Evolutionary conservation across 2,113 vertebrate genomes (phyloP), one percentile per base, ranked within the genome.

Genomic region (Budorcas taxicolor): DNA sequence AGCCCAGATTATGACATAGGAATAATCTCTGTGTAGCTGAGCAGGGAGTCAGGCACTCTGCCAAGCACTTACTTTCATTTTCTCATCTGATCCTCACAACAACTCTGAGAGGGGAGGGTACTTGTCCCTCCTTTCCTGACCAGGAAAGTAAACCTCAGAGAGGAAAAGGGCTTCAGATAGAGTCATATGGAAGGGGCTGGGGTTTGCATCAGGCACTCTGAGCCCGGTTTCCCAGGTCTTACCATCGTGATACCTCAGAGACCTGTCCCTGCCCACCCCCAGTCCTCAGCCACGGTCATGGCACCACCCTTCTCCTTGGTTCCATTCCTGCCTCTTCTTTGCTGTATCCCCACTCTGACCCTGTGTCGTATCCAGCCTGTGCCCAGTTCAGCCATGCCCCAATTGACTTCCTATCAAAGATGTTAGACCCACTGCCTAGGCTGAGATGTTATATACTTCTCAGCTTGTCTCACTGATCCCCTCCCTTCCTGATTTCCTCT

Each of bases 351-450:
- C 43, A 19, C 17, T 27, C 43, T 5, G 16, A 29, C 31, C 33
- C 9, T 36, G 17, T 13, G 21, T 33, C 31, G 5, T 31, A 27
- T 6, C 9, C 19, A 40, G 25, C 9, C 40, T 4, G 31, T 12
- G 25, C 33, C 17, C 36, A 2, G 8, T 47, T 23, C 53, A 85
- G 85, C 27, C 78, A 43, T 5, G 25, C 81, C 16, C 58, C 36
- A 31, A 6, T 0, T 58, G 85, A 58, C 31, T 25, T 82, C 58
- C n/a, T 33, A 21, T 14, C 40, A 58, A 29, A 57, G 62, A 52
- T 16, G 16, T 43, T 29, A 17, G 62, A 8, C 5, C 10, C 2
- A 8, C 16, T 52, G 2, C 7, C 15, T 4, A 14, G 1, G 21
- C 10, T 50, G 25, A 57, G 36, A 33, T 21, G 7, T 6, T 71